Conservation (phyloP, 2,797 vertebrate species). For the Craterocephalus amniculus region DNA sequence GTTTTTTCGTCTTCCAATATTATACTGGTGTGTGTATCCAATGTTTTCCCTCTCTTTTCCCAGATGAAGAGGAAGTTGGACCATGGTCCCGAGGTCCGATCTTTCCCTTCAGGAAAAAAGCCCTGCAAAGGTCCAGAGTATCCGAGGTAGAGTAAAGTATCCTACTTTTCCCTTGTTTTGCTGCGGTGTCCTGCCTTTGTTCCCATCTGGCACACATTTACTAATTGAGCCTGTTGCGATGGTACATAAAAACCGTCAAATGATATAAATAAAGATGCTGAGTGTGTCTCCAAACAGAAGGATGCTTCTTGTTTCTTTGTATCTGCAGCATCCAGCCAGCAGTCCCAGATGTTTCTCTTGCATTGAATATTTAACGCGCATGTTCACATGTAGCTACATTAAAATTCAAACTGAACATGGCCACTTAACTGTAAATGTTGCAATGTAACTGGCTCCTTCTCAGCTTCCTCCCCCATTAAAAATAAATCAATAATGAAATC, state of each 20-base stretch:
- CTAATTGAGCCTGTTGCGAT: conserved; percentile 26
- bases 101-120: conserved; percentile 99
- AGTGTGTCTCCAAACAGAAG: conserved; percentile 45
- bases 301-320: conserved; percentile 33
- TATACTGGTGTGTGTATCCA: conserved; percentile 28
- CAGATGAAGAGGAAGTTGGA: conserved; percentile 99
- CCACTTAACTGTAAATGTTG: conserved; percentile 71
- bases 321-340: conserved; percentile 37
- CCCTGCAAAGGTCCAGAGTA: conserved; percentile 98
- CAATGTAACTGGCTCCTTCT: conserved; percentile 65
- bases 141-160: conserved; percentile 87
- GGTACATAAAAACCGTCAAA: conserved; percentile 21
- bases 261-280: conserved; percentile 30
- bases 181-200: conserved; percentile 14
- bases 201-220: conserved; percentile 8
- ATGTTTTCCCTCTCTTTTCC: conserved; percentile 35
- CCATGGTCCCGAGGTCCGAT: conserved; percentile 99
- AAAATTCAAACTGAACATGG: conserved; percentile 70
- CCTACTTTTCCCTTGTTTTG: not conserved
- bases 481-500: conserved; percentile 77
- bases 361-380: conserved; percentile 73
- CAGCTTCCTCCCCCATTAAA: conserved; percentile 76
- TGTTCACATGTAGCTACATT: conserved; percentile 70
- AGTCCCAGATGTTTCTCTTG: conserved; percentile 60
- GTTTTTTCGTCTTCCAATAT: not conserved